Evolutionary conservation across 2,113 vertebrate species (phyloP).

Genomic region (Microtus ochrogaster): DNA sequence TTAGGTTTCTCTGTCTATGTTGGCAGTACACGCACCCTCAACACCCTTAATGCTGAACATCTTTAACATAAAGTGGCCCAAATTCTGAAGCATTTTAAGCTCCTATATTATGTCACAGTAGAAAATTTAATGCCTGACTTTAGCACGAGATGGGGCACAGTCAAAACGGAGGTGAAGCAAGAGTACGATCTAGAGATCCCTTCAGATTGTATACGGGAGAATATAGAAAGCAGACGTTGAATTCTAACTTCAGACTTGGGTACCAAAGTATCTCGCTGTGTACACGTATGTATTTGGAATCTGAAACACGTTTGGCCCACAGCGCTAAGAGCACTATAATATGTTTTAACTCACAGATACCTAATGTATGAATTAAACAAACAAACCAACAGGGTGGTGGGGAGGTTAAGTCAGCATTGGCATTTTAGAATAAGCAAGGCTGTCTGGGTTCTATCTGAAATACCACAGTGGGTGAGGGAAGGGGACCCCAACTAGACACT

Average conservation of each 20-base stretch:
- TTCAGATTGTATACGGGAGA: rapidly evolving
- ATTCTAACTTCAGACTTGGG: background rate
- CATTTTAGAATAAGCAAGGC: background rate
- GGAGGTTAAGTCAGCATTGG: background rate
- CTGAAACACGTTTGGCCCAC: background rate
- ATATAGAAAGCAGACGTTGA: background rate
- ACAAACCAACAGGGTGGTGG: background rate
- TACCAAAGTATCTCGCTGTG: background rate
- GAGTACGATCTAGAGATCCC: background rate
- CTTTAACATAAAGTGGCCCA: background rate
- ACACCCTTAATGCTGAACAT: background rate
- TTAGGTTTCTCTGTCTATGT: background rate
- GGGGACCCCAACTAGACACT: background rate
- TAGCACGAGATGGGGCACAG: background rate
- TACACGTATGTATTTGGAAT: background rate
- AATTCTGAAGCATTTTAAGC: background rate
- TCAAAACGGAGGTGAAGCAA: background rate
- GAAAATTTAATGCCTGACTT: background rate
- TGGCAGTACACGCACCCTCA: background rate
- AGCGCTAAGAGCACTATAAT: background rate
- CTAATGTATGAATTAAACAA: background rate
- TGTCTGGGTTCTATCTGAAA: background rate
- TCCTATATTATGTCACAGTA: too few relatives aligned
- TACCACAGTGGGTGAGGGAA: background rate
- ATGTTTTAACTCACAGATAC: background rate